Evolutionary conservation across 2,888 invertebrate genomes (phyloP), one percentile per base, ranked within the genome.

Genomic region (Apamea sordens): DNA sequence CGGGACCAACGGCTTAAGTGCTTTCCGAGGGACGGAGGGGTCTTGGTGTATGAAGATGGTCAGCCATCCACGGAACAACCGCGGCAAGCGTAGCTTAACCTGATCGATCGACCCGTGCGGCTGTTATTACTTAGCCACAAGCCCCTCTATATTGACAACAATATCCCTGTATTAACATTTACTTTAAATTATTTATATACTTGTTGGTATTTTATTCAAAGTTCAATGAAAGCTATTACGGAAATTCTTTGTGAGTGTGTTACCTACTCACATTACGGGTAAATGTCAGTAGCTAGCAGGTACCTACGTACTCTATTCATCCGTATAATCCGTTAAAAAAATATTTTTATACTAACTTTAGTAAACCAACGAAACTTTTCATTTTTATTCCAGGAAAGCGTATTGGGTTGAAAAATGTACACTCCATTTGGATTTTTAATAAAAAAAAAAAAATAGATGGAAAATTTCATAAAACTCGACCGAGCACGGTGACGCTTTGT

Each of bases 201-300:
- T 71, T 69, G 89, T 86, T 86, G 87, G 68, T 79, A 86, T 86
- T 86, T 79, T 69, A 79, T 64, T 76, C n/a, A 88, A 85, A 85
- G 88, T 85, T 85, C 74, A 85, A 85, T 75, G 76, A 88, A 81
- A 85, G 82, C 68, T 85, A 53, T 73, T 73, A 65, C 71, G 72
- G 87, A 84, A 64, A 79, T 67, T 64, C 65, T 67, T 72, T 68
- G 68, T 61, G 56, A 64, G 21, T 64, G 24, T 64, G n/a, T 53
- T 56, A 72, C 53, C 13, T 56, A 69, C 68, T 44, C 21, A 44
- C 59, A 67, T 73, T 73, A 68, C 13, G 24, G 53, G 8, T 88
- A 69, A 85, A 86, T 76, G 88, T 74, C 86, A 88, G 50, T 41
- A 56, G 44, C 56, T 28, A 41, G n/a, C 41, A 41, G n/a, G 15